These are phyloP conservation scores for Mya arenaria DNA, from an alignment of 1,140 invertebrate genomes.

Conservation along the genomic window DNA sequence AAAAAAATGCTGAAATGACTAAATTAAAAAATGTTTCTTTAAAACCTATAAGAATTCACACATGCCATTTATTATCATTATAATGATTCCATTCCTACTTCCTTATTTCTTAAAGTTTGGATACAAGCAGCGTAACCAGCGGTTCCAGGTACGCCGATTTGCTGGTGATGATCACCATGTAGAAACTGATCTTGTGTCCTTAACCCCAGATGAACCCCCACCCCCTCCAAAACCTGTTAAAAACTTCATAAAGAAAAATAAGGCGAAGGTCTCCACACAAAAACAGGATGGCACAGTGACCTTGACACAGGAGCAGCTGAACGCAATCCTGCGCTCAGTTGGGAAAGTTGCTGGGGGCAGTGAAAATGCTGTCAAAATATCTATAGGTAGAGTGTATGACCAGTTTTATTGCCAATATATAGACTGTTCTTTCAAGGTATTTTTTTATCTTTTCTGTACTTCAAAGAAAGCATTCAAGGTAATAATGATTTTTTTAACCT, in stretches of 20 bases:
- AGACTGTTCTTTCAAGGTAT: no score
- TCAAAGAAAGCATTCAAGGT: no score
- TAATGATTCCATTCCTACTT: neutral
- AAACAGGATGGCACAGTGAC: slow-evolving; percentile 68
- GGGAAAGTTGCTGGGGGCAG: slow-evolving; percentile 69
- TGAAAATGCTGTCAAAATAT: slow-evolving; percentile 68
- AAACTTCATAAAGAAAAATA: slow-evolving; percentile 70
- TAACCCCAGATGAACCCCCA: slow-evolving; percentile 47
- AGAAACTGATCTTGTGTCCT: slow-evolving; percentile 54
- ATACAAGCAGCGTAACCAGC: slow-evolving; percentile 69
- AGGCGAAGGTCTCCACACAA: slow-evolving; percentile 49
- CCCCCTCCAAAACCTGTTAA: slow-evolving; percentile 60
- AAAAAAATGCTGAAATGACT: neutral
- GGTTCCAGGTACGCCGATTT: slow-evolving; percentile 59
- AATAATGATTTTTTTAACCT: no score
- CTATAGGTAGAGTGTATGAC: slow-evolving; percentile 67
- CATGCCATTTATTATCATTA: neutral
- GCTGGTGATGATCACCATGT: slow-evolving; percentile 50
- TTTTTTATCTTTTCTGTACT: no score
- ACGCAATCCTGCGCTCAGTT: slow-evolving; percentile 75
- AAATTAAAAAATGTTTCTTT: slow-evolving; percentile 19
- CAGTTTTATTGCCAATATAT: no score
- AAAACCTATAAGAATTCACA: neutral
- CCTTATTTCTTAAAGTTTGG: slow-evolving; percentile 63
- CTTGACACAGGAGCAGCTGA: slow-evolving; percentile 77